A percentile compares a stretch with the other conserved stretches of the same genome.
phyloP scores from a whole-genome alignment of 1,140 invertebrate species.

The Temnothorax curvispinosus region DNA sequence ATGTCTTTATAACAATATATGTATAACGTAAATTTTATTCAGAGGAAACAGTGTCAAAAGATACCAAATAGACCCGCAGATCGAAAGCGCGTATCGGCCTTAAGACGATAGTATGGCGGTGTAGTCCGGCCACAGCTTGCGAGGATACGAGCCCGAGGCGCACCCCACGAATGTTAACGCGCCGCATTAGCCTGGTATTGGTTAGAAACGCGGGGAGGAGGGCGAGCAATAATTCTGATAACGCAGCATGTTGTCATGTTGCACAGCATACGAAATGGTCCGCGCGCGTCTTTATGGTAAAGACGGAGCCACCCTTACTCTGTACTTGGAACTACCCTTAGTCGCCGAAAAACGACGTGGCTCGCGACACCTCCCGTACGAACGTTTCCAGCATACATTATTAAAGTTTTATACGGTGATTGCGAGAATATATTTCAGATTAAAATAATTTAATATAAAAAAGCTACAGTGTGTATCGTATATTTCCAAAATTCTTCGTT shows the following conservation, averaged over 20 bases:
- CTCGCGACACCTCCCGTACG: neutral
- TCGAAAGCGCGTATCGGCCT: conserved; percentile 51
- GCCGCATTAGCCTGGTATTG: conserved; percentile 83
- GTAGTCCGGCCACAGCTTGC: conserved; percentile 84
- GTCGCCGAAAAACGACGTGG: neutral
- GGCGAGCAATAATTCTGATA: conserved; percentile 84
- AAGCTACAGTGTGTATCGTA: neutral
- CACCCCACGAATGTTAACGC: conserved; percentile 85
- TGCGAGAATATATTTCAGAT: neutral
- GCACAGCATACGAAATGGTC: conserved; percentile 84
- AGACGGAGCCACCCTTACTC: conserved; percentile 40
- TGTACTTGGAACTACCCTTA: conserved; percentile 28
- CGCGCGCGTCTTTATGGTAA: conserved; percentile 54
- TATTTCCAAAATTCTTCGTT: neutral
- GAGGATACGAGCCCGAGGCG: conserved; percentile 79
- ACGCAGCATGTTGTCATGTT: conserved; percentile 86
- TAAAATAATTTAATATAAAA: neutral
- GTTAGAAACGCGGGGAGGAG: conserved; percentile 75
- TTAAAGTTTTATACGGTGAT: neutral
- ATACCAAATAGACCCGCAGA: neutral
- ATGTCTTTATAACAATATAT: neutral
- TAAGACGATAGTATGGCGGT: conserved; percentile 47
- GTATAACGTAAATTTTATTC: neutral
- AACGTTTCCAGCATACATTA: neutral
- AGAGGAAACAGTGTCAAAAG: neutral